These are phyloP conservation scores for Trachemys scripta DNA, from an alignment of 2,113 vertebrate species.

Conservation along the genomic window DNA sequence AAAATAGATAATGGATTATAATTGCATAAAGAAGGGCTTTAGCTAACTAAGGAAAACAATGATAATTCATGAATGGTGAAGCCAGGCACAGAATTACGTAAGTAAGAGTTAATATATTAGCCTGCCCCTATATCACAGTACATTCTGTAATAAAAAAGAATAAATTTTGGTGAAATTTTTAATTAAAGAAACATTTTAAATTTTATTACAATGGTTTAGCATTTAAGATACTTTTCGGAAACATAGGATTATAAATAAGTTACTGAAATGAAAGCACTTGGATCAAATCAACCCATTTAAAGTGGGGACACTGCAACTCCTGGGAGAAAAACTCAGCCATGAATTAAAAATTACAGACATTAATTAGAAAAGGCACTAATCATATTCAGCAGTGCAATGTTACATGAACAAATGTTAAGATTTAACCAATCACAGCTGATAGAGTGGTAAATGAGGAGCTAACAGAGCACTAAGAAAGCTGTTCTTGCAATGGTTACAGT, in stretches of 20 bases:
- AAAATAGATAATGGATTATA: slow-evolving; percentile 45
- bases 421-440: neutral
- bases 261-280: neutral
- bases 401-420: fast-evolving
- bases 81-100: neutral
- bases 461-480: neutral
- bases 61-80: neutral
- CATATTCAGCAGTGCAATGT: neutral
- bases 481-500: neutral
- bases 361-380: neutral
- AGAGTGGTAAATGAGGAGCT: neutral
- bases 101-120: neutral
- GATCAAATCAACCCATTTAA: neutral
- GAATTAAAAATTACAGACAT: neutral
- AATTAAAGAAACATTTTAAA: neutral
- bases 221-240: neutral
- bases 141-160: fast-evolving
- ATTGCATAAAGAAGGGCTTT: neutral
- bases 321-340: neutral
- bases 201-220: neutral
- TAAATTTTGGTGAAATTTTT: neutral
- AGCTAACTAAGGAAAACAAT: neutral
- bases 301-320: neutral
- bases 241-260: neutral
- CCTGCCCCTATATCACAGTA: neutral